Evolutionary conservation across 2,888 invertebrate genomes (phyloP), one percentile per base, ranked within the genome.

Genomic region (Oxystoma pomonae): DNA sequence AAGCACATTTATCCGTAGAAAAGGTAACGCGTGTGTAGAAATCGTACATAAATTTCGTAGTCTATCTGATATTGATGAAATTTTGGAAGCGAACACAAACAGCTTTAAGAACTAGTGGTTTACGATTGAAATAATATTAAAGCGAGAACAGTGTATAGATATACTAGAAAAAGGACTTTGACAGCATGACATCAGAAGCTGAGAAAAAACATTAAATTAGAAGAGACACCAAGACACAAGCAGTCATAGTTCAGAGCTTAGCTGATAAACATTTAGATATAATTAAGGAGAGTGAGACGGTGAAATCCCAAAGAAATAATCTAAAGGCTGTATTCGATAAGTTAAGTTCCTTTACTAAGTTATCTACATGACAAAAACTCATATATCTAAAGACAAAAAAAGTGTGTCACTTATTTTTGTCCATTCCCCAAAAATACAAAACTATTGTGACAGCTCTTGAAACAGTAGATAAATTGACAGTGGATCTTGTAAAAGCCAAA

Each of bases 201-300:
- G 52, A 59, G 51, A 59, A 51, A 20, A n/a, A n/a, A 20, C n/a
- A 35, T 52, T 19, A 21, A 16, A 18, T 3, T 67, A 67, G 16
- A 59, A 64, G 49, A 62, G 69, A 65, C 55, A 53, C 55, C 22
- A 67, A 62, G 55, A 59, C 67, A 17, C 62, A 67, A 53, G 62
- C 63, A n/a, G 51, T 66, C 2, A 66, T 68, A 60, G 57, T 67
- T 55, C 64, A 68, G 35, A 67, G 65, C 35, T 58, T 68, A 49
- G 64, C 68, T 5, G 65, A 68, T 51, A 65, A 69, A 59, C 67
- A 68, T 59, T 58, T 65, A 16, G 65, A 68, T 61, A 64, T 68
- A n/a, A 62, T 68, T 20, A 67, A 69, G 60, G 65, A 67, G 35
- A 63, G 58, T 18, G 61, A 66, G 49, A 60, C 20, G 19, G 67